A percentile compares a stretch with the other conserved stretches of the same genome.
Evolutionary conservation across 2,113 vertebrate species (phyloP).

Genomic region (Mormyrus iriodes): DNA sequence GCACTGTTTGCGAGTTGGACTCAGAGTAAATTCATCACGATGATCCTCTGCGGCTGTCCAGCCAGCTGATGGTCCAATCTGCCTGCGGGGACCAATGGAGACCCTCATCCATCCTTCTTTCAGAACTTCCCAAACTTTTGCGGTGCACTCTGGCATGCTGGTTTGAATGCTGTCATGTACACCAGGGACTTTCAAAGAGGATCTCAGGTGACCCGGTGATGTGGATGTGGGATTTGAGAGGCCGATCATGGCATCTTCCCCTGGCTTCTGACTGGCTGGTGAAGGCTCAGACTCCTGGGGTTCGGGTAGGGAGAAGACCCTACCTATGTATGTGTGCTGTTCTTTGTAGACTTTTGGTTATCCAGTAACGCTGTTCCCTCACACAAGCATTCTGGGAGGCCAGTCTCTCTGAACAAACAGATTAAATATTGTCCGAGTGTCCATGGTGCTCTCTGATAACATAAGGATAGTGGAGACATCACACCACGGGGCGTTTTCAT

Average conservation of each 20-base stretch:
- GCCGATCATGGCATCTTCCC: background rate
- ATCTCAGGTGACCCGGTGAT: slow-evolving; percentile 58
- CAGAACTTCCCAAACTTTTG: background rate
- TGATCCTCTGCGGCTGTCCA: background rate
- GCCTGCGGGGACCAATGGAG: background rate
- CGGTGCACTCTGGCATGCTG: background rate
- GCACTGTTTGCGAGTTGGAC: background rate
- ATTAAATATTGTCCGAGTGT: background rate
- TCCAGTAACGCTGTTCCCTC: background rate
- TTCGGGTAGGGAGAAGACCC: background rate
- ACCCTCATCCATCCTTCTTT: background rate
- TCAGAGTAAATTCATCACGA: background rate
- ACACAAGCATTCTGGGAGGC: background rate
- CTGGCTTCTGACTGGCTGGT: background rate
- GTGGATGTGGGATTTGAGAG: background rate
- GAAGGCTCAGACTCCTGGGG: background rate
- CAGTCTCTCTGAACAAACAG: background rate
- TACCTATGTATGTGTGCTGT: background rate
- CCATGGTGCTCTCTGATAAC: background rate
- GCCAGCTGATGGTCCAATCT: background rate
- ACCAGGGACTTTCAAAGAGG: slow-evolving; percentile 43
- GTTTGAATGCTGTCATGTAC: slow-evolving; percentile 25
- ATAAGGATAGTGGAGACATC: background rate
- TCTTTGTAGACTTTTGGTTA: background rate
- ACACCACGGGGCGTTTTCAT: background rate